Percentiles rank a stretch among this genome's conserved stretches.
These are phyloP conservation scores for Apocrypta bakeri DNA, from an alignment of 1,140 invertebrate genomes.

Conservation along the genomic window DNA sequence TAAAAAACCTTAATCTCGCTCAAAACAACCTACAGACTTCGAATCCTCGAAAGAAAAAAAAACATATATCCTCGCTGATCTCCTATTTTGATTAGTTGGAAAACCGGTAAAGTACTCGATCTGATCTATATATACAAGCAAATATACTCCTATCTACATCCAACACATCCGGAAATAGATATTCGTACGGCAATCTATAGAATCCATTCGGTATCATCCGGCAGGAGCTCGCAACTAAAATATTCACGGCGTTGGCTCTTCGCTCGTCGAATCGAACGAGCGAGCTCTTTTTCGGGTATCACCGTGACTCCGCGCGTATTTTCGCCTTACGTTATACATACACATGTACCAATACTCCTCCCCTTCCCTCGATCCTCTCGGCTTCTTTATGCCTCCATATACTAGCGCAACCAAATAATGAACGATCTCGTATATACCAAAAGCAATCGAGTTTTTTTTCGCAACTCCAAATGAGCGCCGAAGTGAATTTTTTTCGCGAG, in stretches of 20 bases:
- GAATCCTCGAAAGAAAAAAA: neutral
- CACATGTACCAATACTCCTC: neutral
- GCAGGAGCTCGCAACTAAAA: conserved; percentile 10
- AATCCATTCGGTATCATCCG: neutral
- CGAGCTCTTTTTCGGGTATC: conserved; percentile 7
- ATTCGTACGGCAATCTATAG: neutral
- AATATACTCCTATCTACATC: neutral
- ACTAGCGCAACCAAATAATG: neutral
- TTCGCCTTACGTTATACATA: neutral
- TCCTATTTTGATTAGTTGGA: neutral
- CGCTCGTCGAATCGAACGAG: neutral
- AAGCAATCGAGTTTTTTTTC: neutral
- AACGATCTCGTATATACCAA: neutral
- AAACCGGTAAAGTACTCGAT: neutral
- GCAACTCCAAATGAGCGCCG: no score
- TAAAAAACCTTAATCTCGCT: neutral
- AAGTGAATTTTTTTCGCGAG: neutral
- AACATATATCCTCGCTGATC: neutral
- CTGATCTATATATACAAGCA: neutral
- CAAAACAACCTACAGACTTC: neutral
- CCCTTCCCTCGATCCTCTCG: neutral
- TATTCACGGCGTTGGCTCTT: conserved; percentile 24
- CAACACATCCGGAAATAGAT: neutral
- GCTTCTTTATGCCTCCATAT: neutral
- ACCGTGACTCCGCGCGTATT: conserved; percentile 17